Conservation (phyloP, 2,113 vertebrate genomes). For the Speoplatyrhinus poulsoni region DNA sequence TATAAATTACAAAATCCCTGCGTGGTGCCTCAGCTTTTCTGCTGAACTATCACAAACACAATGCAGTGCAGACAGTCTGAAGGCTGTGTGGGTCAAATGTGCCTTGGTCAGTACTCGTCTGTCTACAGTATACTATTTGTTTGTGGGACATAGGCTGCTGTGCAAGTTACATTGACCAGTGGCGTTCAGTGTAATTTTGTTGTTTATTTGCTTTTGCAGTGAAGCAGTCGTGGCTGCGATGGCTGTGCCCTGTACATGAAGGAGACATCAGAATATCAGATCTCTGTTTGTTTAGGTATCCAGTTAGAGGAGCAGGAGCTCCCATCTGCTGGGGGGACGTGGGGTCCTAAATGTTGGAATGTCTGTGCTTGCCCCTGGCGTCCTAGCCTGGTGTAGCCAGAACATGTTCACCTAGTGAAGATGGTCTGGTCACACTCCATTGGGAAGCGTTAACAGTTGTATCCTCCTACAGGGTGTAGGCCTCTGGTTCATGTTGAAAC, state of each 20-base stretch:
- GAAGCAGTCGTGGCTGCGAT: background rate
- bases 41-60: background rate
- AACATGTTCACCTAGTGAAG: too few species aligned
- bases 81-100: slow-evolving; percentile 8
- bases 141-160: too few species aligned
- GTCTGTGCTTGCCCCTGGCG: background rate
- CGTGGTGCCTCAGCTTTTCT: background rate
- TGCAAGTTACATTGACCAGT: too few species aligned
- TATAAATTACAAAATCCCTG: slow-evolving; percentile 20
- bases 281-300: background rate
- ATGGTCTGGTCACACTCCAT: too few species aligned
- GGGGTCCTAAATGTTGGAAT: slow-evolving; percentile 12
- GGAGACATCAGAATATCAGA: background rate
- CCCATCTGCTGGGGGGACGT: background rate
- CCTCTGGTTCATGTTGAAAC: too few species aligned
- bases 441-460: too few species aligned
- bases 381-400: too few species aligned
- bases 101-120: background rate
- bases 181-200: too few species aligned
- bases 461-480: too few species aligned
- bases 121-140: too few species aligned
- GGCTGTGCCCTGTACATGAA: background rate
- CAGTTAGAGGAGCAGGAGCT: slow-evolving; percentile 2
- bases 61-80: background rate
- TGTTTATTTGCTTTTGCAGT: too few species aligned